phyloP scores from a whole-genome alignment of 2,797 vertebrate genomes.

The Mus minutoides region DNA sequence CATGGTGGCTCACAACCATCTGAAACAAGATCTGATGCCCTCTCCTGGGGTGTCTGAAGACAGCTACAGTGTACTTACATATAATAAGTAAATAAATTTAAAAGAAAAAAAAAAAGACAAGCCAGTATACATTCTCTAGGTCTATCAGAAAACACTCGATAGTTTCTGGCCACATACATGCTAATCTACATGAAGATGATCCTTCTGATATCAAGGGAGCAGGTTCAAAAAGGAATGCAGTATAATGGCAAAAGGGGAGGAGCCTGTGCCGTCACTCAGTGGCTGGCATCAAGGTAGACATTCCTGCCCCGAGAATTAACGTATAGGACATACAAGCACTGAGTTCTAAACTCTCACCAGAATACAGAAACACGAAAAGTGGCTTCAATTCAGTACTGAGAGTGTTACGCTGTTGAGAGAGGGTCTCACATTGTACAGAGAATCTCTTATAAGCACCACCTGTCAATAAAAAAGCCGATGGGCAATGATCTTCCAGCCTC shows the following conservation, averaged over 20 bases:
- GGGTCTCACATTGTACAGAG: background rate
- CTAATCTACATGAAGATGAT: too few species aligned
- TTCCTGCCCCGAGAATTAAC: background rate
- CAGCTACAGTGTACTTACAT: too few species aligned
- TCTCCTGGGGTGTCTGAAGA: too few species aligned
- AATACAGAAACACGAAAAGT: background rate
- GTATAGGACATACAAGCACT: background rate
- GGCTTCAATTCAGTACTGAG: background rate
- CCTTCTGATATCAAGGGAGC: too few species aligned
- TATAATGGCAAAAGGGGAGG: background rate
- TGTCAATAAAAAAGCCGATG: background rate
- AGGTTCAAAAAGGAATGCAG: background rate
- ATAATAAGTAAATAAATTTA: too few species aligned
- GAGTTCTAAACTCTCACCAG: background rate
- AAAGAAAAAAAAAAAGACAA: too few species aligned
- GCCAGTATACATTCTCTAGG: background rate
- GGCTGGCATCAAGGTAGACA: background rate
- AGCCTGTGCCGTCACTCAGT: background rate
- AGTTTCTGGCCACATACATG: background rate
- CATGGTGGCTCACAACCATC: too few species aligned
- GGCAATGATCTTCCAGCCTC: background rate
- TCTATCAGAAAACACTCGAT: background rate
- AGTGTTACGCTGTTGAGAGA: background rate
- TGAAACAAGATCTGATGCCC: too few species aligned
- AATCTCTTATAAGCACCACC: background rate